Conservation (phyloP, 2,113 vertebrate genomes). For the Microcebus ravelobensis region DNA sequence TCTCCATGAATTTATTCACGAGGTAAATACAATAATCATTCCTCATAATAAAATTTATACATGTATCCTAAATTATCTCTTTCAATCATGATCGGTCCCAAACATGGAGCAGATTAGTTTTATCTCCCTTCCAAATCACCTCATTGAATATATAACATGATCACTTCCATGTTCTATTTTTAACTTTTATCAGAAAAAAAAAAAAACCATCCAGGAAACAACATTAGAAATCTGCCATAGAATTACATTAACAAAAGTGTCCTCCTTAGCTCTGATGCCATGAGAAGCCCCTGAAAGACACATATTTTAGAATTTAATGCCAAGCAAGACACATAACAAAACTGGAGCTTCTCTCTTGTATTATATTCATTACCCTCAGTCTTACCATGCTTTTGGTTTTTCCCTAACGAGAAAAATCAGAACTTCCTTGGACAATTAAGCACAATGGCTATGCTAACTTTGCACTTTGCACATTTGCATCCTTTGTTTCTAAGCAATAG, state of each 20-base stretch:
- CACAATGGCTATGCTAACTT: not conserved
- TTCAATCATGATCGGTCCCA: not conserved
- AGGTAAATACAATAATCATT: not conserved
- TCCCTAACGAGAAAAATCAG: not conserved
- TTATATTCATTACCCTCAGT: not conserved
- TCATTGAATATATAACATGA: not conserved
- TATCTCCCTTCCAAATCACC: not conserved
- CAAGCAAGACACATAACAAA: not conserved
- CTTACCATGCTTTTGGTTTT: not conserved
- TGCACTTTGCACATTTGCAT: not conserved
- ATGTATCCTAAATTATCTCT: not conserved
- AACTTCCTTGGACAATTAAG: not conserved
- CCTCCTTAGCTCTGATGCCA: not conserved
- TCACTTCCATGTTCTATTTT: not conserved
- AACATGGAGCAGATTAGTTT: not conserved
- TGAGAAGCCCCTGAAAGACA: not conserved
- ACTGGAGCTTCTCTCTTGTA: not conserved
- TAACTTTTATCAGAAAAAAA: not conserved
- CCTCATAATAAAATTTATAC: not conserved
- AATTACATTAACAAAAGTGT: not conserved
- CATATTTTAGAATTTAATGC: not conserved
- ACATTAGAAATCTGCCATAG: not conserved
- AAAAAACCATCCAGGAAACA: not conserved
- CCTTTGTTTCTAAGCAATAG: not conserved
- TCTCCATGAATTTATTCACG: too few species aligned